Conservation (phyloP, 2,113 vertebrate species). For the Pleuronectes platessa region DNA sequence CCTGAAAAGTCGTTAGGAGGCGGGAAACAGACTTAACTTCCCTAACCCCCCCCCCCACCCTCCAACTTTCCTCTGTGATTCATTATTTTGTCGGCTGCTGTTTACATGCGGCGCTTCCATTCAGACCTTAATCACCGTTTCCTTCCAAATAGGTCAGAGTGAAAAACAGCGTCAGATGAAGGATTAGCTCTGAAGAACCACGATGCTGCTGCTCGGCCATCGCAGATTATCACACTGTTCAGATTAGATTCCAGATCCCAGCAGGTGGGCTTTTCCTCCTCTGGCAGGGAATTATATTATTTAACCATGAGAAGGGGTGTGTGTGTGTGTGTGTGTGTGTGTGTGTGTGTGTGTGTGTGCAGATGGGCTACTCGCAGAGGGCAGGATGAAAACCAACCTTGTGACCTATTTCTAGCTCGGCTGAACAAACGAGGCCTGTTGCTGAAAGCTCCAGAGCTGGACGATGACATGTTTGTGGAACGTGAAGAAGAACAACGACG, state of each 20-base stretch:
- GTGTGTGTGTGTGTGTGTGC: background rate
- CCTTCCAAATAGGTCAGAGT: slow-evolving; percentile 74
- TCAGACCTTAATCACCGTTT: slow-evolving; percentile 62
- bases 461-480: too few relatives aligned
- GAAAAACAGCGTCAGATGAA: slow-evolving; percentile 52
- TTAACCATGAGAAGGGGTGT: slow-evolving; percentile 11
- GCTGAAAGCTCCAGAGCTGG: slow-evolving; percentile 28
- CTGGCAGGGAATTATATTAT: background rate
- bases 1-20: slow-evolving; percentile 19
- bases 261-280: slow-evolving; percentile 23
- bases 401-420: slow-evolving; percentile 72
- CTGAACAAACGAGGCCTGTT: slow-evolving; percentile 48
- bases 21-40: background rate
- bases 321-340: slow-evolving; percentile 2
- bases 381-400: slow-evolving; percentile 19
- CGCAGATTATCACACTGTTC: slow-evolving; percentile 44
- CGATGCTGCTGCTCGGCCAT: background rate
- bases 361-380: background rate
- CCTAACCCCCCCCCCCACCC: background rate
- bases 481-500: too few relatives aligned
- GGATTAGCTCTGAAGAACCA: slow-evolving; percentile 55
- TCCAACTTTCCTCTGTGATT: slow-evolving; percentile 31
- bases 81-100: slow-evolving; percentile 37
- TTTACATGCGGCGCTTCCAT: slow-evolving; percentile 47
- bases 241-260: slow-evolving; percentile 36